Conservation (phyloP, 2,888 invertebrate species). For the Drosophila hamatofila region DNA sequence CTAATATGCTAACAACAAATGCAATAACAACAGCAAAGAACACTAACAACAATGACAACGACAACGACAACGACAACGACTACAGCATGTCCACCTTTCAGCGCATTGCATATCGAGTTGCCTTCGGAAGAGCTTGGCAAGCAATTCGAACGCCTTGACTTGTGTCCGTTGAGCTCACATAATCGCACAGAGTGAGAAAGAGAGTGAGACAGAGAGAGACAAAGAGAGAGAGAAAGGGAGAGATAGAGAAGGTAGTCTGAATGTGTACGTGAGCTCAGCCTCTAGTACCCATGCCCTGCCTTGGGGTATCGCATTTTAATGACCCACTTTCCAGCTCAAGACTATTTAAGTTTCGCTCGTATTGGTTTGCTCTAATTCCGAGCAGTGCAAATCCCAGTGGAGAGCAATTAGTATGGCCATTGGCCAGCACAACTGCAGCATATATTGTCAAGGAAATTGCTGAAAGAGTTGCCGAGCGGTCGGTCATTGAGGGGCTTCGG, state of each 20-base stretch:
- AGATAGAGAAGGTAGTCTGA: background rate
- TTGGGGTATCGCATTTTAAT: slow-evolving; percentile 79
- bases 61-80: slow-evolving; percentile 21
- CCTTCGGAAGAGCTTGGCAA: slow-evolving; percentile 70
- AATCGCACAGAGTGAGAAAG: slow-evolving; percentile 44
- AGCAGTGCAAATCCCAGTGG: slow-evolving; percentile 66
- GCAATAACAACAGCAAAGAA: slow-evolving; percentile 34
- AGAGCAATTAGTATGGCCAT: slow-evolving; percentile 65
- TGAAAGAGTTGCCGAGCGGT: slow-evolving; percentile 43
- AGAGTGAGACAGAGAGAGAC: background rate
- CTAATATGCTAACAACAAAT: slow-evolving; percentile 56
- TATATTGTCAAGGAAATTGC: slow-evolving; percentile 57
- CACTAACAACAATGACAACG: slow-evolving; percentile 16
- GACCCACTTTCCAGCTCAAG: slow-evolving; percentile 82
- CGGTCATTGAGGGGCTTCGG: slow-evolving; percentile 53
- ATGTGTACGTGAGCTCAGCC: slow-evolving; percentile 6
- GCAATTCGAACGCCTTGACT: slow-evolving; percentile 74
- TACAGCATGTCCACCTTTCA: slow-evolving; percentile 26
- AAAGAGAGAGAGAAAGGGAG: background rate
- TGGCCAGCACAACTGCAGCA: slow-evolving; percentile 17
- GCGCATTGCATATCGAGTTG: slow-evolving; percentile 71
- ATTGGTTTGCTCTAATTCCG: slow-evolving; percentile 82
- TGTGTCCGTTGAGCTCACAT: slow-evolving; percentile 68
- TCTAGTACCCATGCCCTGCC: slow-evolving; percentile 12
- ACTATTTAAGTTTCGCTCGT: slow-evolving; percentile 75